Base-by-base conservation (phyloP, 53 echinoderm and acorn worm species). In the Arbacia lixula region DNA sequence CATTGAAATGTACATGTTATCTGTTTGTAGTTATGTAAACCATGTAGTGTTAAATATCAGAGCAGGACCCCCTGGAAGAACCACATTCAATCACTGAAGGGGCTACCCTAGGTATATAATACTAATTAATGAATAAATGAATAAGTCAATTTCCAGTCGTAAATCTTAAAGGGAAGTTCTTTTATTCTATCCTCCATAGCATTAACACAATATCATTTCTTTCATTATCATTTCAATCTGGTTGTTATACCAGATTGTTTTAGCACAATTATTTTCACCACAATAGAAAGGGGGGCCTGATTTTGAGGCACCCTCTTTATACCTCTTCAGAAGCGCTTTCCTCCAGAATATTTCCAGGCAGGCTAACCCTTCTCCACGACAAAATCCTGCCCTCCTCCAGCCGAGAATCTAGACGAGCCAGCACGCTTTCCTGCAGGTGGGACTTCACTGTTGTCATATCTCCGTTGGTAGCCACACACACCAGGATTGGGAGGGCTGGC, bases 401-500 rank as follows among this genome's bases (percentile, higher is more conserved):
- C 11, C 38, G 37, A 36, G 67, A 27, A 52, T 76, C 11, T 17
- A 36, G 53, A 19, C 21, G 20, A 2, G 87, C 72, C 20, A 38
- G 41, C 6, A 93, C 72, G 12, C 63, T 63, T 24, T 90, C 66
- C 12, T 31, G 32, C 4, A 71, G 26, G 16, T 2, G 29, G 25
- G 25, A 39, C 16, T 69, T 60, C 43, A 60, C 69, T 54, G 72
- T 60, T 25, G 81, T 52, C 82, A 79, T 37, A 61, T 78, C 90
- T 50, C 79, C 63, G 12, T 88, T 66, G 37, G 71, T 60, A 41
- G 73, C 57, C 16, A 93, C 74, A 20, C 76, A 55, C 36, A 76
- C 21, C n/a, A 93, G 36, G 39, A 89, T n/a, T 1, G 93, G 93
- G 14, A 87, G 37, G 19, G 93, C 53, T 26, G 93, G 93, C 4